These are phyloP conservation scores for Synanthedon tipuliformis DNA, from an alignment of 2,888 invertebrate genomes.

Conservation along the genomic window DNA sequence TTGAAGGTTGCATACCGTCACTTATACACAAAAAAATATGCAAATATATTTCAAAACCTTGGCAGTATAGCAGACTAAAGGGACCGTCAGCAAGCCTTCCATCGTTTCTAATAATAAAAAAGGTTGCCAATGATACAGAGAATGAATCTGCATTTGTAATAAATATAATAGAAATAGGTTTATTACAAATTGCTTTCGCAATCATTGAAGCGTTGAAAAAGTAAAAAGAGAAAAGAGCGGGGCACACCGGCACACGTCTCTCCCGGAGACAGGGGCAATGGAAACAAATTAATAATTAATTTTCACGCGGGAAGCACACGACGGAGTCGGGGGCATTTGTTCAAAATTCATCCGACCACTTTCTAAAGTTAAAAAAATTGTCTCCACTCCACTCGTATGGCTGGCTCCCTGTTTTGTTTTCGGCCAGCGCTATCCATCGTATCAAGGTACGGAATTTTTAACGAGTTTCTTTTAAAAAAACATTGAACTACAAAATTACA, in stretches of 20 bases:
- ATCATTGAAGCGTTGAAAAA: constrained; percentile 46
- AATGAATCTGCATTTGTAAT: not conserved
- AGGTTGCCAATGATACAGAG: no score
- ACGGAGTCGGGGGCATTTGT: constrained; percentile 43
- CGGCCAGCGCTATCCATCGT: not conserved
- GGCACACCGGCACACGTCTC: constrained; percentile 35
- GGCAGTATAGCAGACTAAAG: no score
- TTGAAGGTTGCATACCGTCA: no score
- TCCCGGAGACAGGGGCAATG: constrained; percentile 40
- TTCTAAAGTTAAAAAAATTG: constrained; percentile 47
- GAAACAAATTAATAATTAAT: constrained; percentile 66
- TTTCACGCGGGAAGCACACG: constrained; percentile 47
- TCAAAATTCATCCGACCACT: constrained; percentile 46
- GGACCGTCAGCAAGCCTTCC: no score
- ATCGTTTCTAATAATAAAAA: no score
- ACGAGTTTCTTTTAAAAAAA: no score
- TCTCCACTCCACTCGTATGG: constrained; percentile 23
- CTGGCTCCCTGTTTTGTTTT: constrained; percentile 18
- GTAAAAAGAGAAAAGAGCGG: constrained; percentile 38
- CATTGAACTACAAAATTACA: no score
- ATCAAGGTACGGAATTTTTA: not conserved
- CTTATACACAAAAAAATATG: no score
- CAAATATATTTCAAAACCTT: no score
- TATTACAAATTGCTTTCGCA: constrained; percentile 46
- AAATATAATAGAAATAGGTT: constrained; percentile 12